phyloP scores from a whole-genome alignment of 2,888 invertebrate species.

The Sesia bembeciformis region DNA sequence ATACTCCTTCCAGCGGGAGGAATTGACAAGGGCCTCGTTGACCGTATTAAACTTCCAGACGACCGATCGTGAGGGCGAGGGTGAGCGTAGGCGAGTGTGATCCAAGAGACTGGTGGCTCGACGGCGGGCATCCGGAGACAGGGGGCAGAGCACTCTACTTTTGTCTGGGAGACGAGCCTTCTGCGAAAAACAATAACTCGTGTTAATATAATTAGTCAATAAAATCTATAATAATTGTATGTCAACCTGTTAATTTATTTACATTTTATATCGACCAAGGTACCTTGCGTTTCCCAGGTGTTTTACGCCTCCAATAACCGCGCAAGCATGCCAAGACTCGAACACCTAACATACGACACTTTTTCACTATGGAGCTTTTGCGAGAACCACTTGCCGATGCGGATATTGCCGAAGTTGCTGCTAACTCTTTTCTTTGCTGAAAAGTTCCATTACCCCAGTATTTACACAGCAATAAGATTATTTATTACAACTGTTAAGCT shows the following conservation, averaged over 20 bases:
- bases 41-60: slow-evolving; percentile 62
- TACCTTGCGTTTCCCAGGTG: slow-evolving; percentile 45
- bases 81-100: slow-evolving; percentile 32
- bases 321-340: slow-evolving; percentile 46
- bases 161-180: slow-evolving; percentile 18
- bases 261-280: no score
- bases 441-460: not conserved
- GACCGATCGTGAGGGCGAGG: slow-evolving; percentile 26
- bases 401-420: slow-evolving; percentile 29
- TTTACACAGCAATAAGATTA: not conserved
- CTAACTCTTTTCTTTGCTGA: slow-evolving; percentile 22
- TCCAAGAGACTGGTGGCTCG: slow-evolving; percentile 44
- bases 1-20: slow-evolving; percentile 50
- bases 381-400: slow-evolving; percentile 28
- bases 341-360: slow-evolving; percentile 49
- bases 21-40: slow-evolving; percentile 50
- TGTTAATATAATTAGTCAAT: no score
- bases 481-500: slow-evolving; percentile 1
- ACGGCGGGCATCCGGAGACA: slow-evolving; percentile 46
- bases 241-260: no score
- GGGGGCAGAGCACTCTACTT: slow-evolving; percentile 32
- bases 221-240: no score
- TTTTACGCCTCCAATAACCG: slow-evolving; percentile 56
- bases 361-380: slow-evolving; percentile 38
- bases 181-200: no score